A percentile compares a stretch with the other conserved stretches of the same genome.
Conservation (phyloP, 2,797 vertebrate genomes). For the Scolopax rusticola region DNA sequence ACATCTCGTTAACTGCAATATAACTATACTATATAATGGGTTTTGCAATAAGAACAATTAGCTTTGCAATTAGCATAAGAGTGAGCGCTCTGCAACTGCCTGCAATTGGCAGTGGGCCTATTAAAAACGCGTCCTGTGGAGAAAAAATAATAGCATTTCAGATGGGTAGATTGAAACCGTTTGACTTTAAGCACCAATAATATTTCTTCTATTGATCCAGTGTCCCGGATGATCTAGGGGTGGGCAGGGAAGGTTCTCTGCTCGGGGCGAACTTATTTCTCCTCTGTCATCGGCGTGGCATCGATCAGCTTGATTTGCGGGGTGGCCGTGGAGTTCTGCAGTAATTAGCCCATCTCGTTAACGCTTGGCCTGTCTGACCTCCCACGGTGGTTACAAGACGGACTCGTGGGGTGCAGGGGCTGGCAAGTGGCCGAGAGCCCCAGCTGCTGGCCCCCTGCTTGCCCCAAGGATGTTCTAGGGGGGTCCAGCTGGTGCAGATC, state of each 20-base stretch:
- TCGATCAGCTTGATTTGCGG: background rate
- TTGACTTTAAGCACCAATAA: background rate
- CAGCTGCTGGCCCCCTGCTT: background rate
- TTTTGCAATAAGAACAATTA: slow-evolving; percentile 85
- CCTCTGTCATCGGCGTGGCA: rapidly evolving
- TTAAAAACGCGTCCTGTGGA: slow-evolving; percentile 18
- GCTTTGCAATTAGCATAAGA: slow-evolving; percentile 82
- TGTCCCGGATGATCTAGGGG: background rate
- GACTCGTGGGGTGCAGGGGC: background rate
- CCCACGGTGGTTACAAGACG: rapidly evolving
- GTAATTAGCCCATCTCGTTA: background rate
- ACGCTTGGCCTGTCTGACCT: background rate
- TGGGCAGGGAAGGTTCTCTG: background rate
- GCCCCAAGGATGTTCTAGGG: rapidly evolving
- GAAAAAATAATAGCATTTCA: background rate
- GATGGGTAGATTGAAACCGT: background rate
- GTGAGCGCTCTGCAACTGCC: slow-evolving; percentile 67
- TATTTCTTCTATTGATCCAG: background rate
- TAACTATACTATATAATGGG: slow-evolving; percentile 82
- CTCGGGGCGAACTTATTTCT: background rate
- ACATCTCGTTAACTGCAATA: slow-evolving; percentile 84
- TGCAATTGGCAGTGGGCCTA: slow-evolving; percentile 47
- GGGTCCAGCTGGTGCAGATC: background rate
- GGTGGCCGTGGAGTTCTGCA: background rate
- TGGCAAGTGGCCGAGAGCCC: background rate